phyloP scores from a whole-genome alignment of 2,888 invertebrate genomes.

The Cordilura impudica region DNA sequence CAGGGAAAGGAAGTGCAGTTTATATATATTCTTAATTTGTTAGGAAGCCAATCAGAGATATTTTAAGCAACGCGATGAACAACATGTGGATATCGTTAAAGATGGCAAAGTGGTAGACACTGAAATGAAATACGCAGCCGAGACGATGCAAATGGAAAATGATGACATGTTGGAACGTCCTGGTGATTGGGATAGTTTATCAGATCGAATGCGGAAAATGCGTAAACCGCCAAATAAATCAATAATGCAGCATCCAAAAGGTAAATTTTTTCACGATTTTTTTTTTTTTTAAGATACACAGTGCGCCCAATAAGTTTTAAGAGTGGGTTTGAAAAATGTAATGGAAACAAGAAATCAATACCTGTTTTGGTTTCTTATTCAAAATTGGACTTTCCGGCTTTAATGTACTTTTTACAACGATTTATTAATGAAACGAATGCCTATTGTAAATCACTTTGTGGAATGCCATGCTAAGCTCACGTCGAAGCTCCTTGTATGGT shows the following conservation, averaged over 20 bases:
- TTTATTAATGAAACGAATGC: too few species aligned
- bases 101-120: slow-evolving; percentile 89
- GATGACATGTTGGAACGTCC: slow-evolving; percentile 83
- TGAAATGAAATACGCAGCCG: slow-evolving; percentile 89
- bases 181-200: slow-evolving; percentile 87
- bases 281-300: slow-evolving; percentile 66
- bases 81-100: slow-evolving; percentile 89
- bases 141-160: slow-evolving; percentile 89
- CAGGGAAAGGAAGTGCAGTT: neutral
- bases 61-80: slow-evolving; percentile 87
- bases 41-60: slow-evolving; percentile 82
- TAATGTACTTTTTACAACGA: too few species aligned
- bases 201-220: slow-evolving; percentile 85
- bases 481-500: too few species aligned
- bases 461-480: too few species aligned
- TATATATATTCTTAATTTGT: neutral
- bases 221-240: slow-evolving; percentile 79
- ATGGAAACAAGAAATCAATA: too few species aligned
- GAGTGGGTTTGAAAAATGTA: too few species aligned
- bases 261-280: slow-evolving; percentile 71
- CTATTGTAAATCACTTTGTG: too few species aligned
- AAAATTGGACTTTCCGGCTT: too few species aligned
- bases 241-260: slow-evolving; percentile 79
- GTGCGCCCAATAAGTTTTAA: too few species aligned
- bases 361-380: too few species aligned